phyloP scores from a whole-genome alignment of 2,797 vertebrate species.

The Scolopax rusticola region DNA sequence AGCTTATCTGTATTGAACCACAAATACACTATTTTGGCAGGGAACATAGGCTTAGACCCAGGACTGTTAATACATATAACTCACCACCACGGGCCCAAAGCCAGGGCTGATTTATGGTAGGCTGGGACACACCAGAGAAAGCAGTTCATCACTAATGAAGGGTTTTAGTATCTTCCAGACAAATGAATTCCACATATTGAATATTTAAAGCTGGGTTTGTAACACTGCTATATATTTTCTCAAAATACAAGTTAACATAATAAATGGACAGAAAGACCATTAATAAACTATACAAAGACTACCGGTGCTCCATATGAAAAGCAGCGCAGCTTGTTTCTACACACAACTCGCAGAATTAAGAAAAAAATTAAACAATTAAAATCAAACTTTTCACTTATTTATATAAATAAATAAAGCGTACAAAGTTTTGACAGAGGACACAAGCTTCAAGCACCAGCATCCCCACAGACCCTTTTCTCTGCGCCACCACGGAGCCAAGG shows the following conservation, averaged over 20 bases:
- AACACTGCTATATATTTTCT: conserved; percentile 48
- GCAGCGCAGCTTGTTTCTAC: neutral
- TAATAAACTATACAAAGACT: neutral
- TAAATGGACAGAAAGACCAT: neutral
- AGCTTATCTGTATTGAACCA: conserved; percentile 15
- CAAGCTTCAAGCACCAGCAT: no score
- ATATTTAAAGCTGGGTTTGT: conserved; percentile 58
- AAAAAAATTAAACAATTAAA: neutral
- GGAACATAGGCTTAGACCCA: neutral
- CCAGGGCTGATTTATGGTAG: conserved; percentile 42
- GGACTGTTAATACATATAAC: neutral
- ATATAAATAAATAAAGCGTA: neutral
- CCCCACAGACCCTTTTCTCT: rapidly evolving
- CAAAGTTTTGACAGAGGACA: neutral
- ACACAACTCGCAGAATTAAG: neutral
- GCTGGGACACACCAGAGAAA: neutral
- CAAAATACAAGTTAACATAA: conserved; percentile 61
- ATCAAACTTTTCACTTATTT: neutral
- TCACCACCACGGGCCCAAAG: conserved; percentile 6
- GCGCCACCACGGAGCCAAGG: neutral
- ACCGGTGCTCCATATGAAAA: neutral
- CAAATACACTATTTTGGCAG: neutral
- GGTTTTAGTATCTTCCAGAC: conserved; percentile 55
- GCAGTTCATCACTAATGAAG: conserved; percentile 39
- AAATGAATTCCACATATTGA: conserved; percentile 58